phyloP scores from a whole-genome alignment of 1,140 invertebrate genomes.

The Dendrolimus kikuchii region DNA sequence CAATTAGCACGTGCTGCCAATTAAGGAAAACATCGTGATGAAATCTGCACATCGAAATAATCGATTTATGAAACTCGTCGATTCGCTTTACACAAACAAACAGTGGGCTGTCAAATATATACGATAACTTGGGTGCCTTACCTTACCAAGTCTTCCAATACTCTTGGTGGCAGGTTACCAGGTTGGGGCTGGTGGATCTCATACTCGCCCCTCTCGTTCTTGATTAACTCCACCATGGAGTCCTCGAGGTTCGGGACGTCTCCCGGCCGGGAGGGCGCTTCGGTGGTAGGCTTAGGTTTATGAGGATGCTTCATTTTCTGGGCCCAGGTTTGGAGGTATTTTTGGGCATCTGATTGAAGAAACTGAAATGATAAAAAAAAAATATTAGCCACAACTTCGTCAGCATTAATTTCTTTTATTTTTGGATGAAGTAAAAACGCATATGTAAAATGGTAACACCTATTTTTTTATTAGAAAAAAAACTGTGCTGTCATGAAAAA shows the following conservation, averaged over 20 bases:
- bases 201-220: conserved; percentile 55
- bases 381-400: not conserved
- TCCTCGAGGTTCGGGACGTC: conserved; percentile 54
- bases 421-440: not conserved
- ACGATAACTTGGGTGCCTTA: too few species aligned
- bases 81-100: too few species aligned
- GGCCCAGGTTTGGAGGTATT: conserved; percentile 39
- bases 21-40: too few species aligned
- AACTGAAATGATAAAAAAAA: conserved; percentile 18
- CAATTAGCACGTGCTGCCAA: too few species aligned
- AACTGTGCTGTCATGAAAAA: too few species aligned
- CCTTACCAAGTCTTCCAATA: conserved; percentile 27
- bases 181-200: conserved; percentile 57
- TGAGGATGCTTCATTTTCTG: conserved; percentile 33
- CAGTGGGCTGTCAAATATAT: too few species aligned
- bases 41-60: too few species aligned
- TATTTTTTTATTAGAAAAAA: too few species aligned
- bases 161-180: conserved; percentile 35
- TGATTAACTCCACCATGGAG: conserved; percentile 56
- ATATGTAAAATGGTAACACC: too few species aligned
- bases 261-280: conserved; percentile 12
- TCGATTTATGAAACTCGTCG: too few species aligned
- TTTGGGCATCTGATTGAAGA: conserved; percentile 29
- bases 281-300: not conserved
- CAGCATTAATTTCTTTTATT: not conserved